Evolutionary conservation across 2,888 invertebrate genomes (phyloP), one percentile per base, ranked within the genome.

Genomic region (Oligia latruncula): DNA sequence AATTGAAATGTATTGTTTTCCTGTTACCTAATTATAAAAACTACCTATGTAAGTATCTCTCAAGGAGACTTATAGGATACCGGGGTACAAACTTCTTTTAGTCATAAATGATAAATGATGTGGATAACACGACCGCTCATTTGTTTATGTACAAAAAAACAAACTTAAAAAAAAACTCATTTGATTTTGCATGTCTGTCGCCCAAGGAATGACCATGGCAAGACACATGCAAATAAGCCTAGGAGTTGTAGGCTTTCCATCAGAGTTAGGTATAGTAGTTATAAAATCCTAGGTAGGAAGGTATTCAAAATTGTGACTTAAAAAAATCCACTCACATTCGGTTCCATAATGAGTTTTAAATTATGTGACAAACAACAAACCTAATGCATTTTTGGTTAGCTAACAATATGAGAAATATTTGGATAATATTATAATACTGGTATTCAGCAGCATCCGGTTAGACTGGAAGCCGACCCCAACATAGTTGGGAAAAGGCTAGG

Each of bases 1-100:
- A 81, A 85, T n/a, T 23, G 29, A 75, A 72, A 75, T 72, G 40
- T 72, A 68, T 75, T 72, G 58, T 85, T 83, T 83, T 83, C 85
- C 83, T 83, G 65, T n/a, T 83, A 76, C 40, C 0, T 5, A 40
- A 35, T 35, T 40, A 70, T 60, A 76, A 81, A 83, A 84, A 80
- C 58, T 65, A 29, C 29, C 29, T 29, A 70, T 58, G 40, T 71
- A 58, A 4, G 40, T 58, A 77, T 35, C 35, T n/a, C 52, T 46
- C 20, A 43, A 82, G 11, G 66, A 43, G 35, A 78, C 66, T 62
- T 15, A 60, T 60, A 43, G 4, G 43, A 43, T 70, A 15, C n/a
- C 17, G 40, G 11, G 20, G 3, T 52, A 40, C 5, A 52, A 13
- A 74, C 52, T n/a, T 35, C 1, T 29, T 65, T 40, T 29, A 60